Percentiles rank a stretch among this genome's conserved stretches.
These are phyloP conservation scores for Melipona beecheii DNA, from an alignment of 2,888 invertebrate genomes.

Conservation along the genomic window DNA sequence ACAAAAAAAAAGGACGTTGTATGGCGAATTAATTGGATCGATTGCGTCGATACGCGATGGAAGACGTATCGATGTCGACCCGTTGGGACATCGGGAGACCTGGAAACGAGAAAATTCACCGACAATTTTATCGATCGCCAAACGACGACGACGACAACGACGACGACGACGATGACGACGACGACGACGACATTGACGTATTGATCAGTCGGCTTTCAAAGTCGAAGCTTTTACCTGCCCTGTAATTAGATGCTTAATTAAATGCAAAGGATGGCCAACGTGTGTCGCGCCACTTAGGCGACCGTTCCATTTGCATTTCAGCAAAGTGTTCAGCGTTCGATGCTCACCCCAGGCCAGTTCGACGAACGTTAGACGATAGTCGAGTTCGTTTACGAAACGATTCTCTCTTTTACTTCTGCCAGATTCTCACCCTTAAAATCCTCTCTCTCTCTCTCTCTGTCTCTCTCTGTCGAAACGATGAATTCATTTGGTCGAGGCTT, in stretches of 20 bases:
- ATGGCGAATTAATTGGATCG: conserved; percentile 43
- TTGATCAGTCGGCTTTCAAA: conserved; percentile 40
- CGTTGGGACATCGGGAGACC: background rate
- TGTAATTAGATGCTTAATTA: conserved; percentile 52
- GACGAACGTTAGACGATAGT: background rate
- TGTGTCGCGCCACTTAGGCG: conserved; percentile 19
- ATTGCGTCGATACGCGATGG: conserved; percentile 4
- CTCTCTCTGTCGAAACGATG: conserved; percentile 29
- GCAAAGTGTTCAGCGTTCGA: background rate
- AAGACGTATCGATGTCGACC: conserved; percentile 35
- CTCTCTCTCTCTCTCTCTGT: background rate
- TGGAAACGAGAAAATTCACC: conserved; percentile 26
- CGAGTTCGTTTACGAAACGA: conserved; percentile 23
- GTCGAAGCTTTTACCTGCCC: conserved; percentile 25
- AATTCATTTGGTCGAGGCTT: conserved; percentile 61
- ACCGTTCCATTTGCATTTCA: conserved; percentile 16
- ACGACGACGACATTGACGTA: conserved; percentile 41
- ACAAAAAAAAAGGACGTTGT: conserved; percentile 17
- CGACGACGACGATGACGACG: conserved; percentile 27
- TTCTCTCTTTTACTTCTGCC: background rate
- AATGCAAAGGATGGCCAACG: conserved; percentile 20
- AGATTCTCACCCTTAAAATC: background rate
- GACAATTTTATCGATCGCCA: conserved; percentile 34
- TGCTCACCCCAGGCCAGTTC: background rate
- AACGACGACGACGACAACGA: background rate